Conservation (phyloP, 2,888 invertebrate genomes). For the Diaphora mendica region DNA sequence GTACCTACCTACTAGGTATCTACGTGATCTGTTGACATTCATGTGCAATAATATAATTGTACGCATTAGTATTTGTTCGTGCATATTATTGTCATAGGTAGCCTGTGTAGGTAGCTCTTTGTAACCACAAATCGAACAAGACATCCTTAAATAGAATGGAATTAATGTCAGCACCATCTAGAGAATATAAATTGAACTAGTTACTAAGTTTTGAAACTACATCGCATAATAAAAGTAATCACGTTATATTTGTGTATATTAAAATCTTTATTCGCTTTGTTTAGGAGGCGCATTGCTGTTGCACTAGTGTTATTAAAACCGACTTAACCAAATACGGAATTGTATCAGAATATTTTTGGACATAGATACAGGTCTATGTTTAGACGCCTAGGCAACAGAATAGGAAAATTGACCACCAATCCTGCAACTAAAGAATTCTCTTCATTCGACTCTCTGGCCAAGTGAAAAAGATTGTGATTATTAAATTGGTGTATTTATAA, state of each 20-base stretch:
- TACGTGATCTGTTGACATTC: constrained; percentile 8
- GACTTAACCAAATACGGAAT: no score
- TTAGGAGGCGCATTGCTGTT: no score
- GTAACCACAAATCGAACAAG: neutral
- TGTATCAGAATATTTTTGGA: no score
- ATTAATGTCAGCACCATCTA: neutral
- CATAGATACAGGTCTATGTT: no score
- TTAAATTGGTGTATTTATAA: no score
- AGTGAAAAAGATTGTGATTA: no score
- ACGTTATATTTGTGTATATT: neutral
- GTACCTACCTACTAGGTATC: neutral
- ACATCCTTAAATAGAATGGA: neutral
- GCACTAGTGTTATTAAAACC: no score
- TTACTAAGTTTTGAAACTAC: neutral
- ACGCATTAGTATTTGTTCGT: constrained; percentile 6
- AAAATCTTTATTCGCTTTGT: neutral
- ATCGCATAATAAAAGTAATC: neutral
- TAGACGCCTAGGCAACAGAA: no score
- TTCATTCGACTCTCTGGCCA: no score
- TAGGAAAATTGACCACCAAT: no score
- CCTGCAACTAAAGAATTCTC: no score
- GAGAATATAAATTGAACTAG: no score
- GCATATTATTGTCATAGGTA: neutral
- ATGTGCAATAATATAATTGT: constrained; percentile 14
- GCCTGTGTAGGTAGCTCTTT: neutral